Conservation (phyloP, 2,888 invertebrate genomes). For the Tolmerus cingulatus region DNA sequence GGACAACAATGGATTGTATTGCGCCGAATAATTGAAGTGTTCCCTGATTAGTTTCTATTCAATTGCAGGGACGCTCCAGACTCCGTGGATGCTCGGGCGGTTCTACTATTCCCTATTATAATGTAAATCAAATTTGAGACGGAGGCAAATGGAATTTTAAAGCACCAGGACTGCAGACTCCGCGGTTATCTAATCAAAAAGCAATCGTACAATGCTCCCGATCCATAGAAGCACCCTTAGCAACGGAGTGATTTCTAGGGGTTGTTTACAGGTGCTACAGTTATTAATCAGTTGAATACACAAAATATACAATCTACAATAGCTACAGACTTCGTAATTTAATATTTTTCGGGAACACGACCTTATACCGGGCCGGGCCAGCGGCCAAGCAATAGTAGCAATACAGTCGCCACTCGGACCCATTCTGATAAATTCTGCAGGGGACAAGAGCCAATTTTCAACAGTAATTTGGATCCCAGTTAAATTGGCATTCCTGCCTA, state of each 20-base stretch:
- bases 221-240: neutral
- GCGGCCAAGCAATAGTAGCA: neutral
- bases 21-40: neutral
- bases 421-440: neutral
- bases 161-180: neutral
- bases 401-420: neutral
- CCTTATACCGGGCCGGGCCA: neutral
- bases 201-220: neutral
- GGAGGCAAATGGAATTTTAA: neutral
- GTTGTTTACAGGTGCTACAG: neutral
- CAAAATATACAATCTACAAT: neutral
- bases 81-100: neutral
- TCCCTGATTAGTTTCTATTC: neutral
- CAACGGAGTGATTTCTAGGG: neutral
- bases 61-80: neutral
- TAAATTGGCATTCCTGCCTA: neutral
- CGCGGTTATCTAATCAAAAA: neutral
- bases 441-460: neutral
- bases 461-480: neutral
- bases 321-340: neutral
- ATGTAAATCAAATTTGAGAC: neutral
- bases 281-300: neutral
- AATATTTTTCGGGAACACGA: neutral
- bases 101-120: neutral
- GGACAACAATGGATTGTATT: neutral